Base-by-base conservation (phyloP, 2,113 vertebrate species). In the Egretta garzetta region DNA sequence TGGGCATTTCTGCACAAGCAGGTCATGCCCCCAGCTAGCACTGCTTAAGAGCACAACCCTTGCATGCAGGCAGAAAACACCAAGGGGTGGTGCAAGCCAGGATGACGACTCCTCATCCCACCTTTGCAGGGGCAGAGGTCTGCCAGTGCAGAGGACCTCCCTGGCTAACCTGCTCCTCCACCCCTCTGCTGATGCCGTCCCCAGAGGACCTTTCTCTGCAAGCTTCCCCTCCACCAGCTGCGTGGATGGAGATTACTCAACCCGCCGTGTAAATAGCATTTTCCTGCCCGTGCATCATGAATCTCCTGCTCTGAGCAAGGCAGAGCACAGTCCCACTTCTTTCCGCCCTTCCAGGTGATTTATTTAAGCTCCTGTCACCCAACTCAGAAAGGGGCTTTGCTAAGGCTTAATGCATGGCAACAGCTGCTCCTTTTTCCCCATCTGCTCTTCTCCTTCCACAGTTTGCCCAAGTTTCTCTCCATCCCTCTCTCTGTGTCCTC, bases 261-360 rank as follows among this genome's bases (percentile, higher is more conserved):
- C 15, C 39, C 1, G 0, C 33, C 1, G 3, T 4, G 55, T 6
- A 68, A 88, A 56, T 1, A 68, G 19, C 13, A 6, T 41, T 68
- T 2, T 0, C 63, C 23, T 6, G 1, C 47, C 66, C 16, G 1
- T 2, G 1, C 24, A 14, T 20, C 14, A 14, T 37, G 39, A 33
- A 73, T 32, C 33, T 41, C 53, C 30, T 14, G 16, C 26, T 41
- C 22, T 1, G 1, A 49, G 55, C 23, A 22, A 35, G 55, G 72
- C 60, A 80, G 33, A 58, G 37, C 64, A 53, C 39, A 11, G 21
- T 23, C 56, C 58, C 13, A 2, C 32, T 50, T 37, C 53, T 39
- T 59, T 13, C 47, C 12, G 1, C 43, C 32, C 49, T 39, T 33
- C 52, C 30, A 30, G 50, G 30, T 71, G 83, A 62, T 62, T 62